A percentile compares a stretch with the other conserved stretches of the same genome.
phyloP scores from a whole-genome alignment of 2,797 vertebrate species.

The Chrosomus eos region DNA sequence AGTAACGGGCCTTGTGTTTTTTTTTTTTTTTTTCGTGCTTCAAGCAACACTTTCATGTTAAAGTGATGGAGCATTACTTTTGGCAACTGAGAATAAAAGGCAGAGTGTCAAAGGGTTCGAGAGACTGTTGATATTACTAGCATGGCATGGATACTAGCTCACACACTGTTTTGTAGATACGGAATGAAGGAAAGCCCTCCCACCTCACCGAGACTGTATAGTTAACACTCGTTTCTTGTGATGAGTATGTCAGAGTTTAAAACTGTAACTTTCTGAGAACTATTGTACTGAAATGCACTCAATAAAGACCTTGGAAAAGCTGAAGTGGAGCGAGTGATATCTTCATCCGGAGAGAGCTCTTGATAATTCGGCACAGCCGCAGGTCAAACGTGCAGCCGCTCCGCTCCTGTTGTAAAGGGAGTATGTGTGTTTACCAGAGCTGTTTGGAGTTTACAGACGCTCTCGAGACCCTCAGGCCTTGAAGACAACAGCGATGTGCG shows the following conservation, averaged over 20 bases:
- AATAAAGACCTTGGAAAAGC: slow-evolving; percentile 83
- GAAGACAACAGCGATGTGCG: background rate
- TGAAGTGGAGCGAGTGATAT: slow-evolving; percentile 61
- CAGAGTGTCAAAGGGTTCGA: slow-evolving; percentile 33
- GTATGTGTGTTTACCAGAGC: slow-evolving; percentile 6
- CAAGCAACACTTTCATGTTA: slow-evolving; percentile 6
- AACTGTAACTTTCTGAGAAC: slow-evolving; percentile 86
- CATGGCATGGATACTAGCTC: slow-evolving; percentile 58
- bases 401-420: slow-evolving; percentile 8
- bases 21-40: background rate
- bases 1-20: background rate
- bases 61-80: slow-evolving; percentile 10
- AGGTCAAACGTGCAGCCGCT: background rate
- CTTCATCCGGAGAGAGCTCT: slow-evolving; percentile 1
- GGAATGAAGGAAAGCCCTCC: slow-evolving; percentile 50
- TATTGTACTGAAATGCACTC: slow-evolving; percentile 87
- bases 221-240: slow-evolving; percentile 84
- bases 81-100: slow-evolving; percentile 17
- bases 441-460: slow-evolving; percentile 17
- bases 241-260: slow-evolving; percentile 85
- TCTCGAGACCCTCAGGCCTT: background rate
- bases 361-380: background rate
- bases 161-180: slow-evolving; percentile 62
- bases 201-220: slow-evolving; percentile 73
- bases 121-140: slow-evolving; percentile 49